phyloP scores from a whole-genome alignment of 1,140 invertebrate species.

The Drosophila serrata region DNA sequence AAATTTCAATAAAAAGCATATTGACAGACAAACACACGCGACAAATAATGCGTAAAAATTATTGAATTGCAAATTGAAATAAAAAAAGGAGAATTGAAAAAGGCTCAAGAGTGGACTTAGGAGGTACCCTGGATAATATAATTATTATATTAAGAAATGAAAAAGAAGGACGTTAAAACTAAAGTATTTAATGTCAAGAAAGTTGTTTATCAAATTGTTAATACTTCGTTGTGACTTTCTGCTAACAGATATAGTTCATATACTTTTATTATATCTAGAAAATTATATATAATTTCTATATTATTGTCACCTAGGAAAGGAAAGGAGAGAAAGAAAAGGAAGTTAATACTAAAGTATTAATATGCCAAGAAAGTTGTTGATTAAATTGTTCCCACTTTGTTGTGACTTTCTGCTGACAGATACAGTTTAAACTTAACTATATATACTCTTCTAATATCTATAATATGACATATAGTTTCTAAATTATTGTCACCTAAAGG shows the following conservation, averaged over 20 bases:
- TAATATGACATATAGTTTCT: too few relatives aligned
- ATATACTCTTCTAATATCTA: background rate
- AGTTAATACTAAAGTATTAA: background rate
- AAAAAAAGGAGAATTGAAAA: constrained; percentile 49
- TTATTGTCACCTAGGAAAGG: too few relatives aligned
- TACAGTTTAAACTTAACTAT: background rate
- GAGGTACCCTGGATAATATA: too few relatives aligned
- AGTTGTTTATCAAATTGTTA: too few relatives aligned
- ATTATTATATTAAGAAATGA: too few relatives aligned
- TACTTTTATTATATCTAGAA: too few relatives aligned
- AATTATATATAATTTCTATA: too few relatives aligned
- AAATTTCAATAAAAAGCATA: constrained; percentile 76
- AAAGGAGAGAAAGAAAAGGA: too few relatives aligned
- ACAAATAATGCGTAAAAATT: constrained; percentile 79
- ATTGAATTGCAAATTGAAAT: constrained; percentile 82
- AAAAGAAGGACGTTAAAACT: too few relatives aligned
- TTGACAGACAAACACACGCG: constrained; percentile 61
- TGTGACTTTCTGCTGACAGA: background rate
- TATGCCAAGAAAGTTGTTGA: background rate
- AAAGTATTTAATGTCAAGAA: too few relatives aligned
- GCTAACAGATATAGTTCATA: too few relatives aligned
- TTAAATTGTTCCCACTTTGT: background rate
- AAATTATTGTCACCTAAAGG: background rate
- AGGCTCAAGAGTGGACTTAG: background rate
- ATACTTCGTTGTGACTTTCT: too few relatives aligned